Base-by-base conservation (phyloP, 2,797 vertebrate species). In the Molossus molossus region DNA sequence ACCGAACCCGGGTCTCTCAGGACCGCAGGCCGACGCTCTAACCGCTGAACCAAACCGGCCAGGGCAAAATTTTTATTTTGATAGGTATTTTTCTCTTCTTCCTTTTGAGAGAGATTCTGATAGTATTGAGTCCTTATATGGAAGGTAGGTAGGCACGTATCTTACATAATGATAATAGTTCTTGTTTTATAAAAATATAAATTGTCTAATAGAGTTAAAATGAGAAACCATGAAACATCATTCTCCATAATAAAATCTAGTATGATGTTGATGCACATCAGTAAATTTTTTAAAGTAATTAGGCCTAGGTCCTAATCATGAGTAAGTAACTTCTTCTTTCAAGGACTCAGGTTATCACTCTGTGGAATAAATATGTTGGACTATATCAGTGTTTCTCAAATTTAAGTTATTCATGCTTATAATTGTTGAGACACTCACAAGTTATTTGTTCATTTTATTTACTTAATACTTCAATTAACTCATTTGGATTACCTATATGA, bases 281-380 rank as follows among this genome's bases (percentile, higher is more conserved):
- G 25, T 53, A 55, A 60, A 2, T 6, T 73, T 96, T 96, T 96
- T 60, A 80, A 89, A 77, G 6, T 84, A 48, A 57, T 77, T 91
- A 65, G 11, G 25, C 14, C 23, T 70, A n/a, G 6, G 69, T 82
- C 5, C 11, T 83, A 79, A 88, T 79, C 18, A 85, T 48, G 27
- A 1, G 7, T 82, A 88, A 84, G 6, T 4, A 0, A 25, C 3
- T 86, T 83, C 3, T 86, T 83, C 37, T 73, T 76, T 29, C 18
- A 92, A 33, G 6, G 29, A n/a, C 12, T 83, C 17, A 50, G 13
- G 80, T 70, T 84, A 33, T 14, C 73, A 29, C 9, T 72, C 60
- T n/a, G 2, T 90, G 65, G 77, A 88, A 67, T 91, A 88, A 89
- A 87, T 11, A 6, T n/a, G 2, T 55, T 65, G 12, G 2, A 21